Conservation (phyloP, 1,140 invertebrate genomes). For the Aphelenchoides fujianensis region DNA sequence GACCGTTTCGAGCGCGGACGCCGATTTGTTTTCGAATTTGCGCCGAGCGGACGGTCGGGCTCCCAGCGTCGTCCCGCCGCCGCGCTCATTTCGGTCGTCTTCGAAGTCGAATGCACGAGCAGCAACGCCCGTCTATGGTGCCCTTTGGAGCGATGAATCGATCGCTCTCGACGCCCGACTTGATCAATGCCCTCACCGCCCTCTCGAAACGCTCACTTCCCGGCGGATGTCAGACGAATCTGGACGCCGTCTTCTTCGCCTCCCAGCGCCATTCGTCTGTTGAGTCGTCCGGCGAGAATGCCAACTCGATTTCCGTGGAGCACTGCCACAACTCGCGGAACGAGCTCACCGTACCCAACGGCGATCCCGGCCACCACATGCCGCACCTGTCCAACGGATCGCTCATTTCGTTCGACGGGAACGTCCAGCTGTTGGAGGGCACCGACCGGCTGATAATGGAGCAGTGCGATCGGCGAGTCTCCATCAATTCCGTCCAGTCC, state of each 20-base stretch:
- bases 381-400: not conserved
- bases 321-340: slow-evolving; percentile 7
- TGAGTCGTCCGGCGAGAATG: slow-evolving; percentile 12
- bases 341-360: slow-evolving; percentile 9
- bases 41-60: not conserved
- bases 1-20: not conserved
- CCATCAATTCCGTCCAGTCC: slow-evolving; percentile 26
- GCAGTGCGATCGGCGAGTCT: not conserved
- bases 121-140: not conserved
- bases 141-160: not conserved
- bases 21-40: not conserved
- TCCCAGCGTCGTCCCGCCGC: not conserved
- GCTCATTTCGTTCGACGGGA: slow-evolving; percentile 14
- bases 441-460: not conserved
- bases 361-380: not conserved
- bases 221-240: slow-evolving; percentile 4
- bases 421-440: slow-evolving; percentile 4
- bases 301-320: slow-evolving; percentile 8
- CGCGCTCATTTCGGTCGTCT: not conserved
- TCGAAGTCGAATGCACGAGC: not conserved
- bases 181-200: slow-evolving; percentile 2
- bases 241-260: not conserved
- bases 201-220: slow-evolving; percentile 1
- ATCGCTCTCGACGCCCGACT: slow-evolving; percentile 9
- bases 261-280: slow-evolving; percentile 19